Evolutionary conservation across 2,797 vertebrate genomes (phyloP), one percentile per base, ranked within the genome.

Genomic region (Pipistrellus kuhlii): DNA sequence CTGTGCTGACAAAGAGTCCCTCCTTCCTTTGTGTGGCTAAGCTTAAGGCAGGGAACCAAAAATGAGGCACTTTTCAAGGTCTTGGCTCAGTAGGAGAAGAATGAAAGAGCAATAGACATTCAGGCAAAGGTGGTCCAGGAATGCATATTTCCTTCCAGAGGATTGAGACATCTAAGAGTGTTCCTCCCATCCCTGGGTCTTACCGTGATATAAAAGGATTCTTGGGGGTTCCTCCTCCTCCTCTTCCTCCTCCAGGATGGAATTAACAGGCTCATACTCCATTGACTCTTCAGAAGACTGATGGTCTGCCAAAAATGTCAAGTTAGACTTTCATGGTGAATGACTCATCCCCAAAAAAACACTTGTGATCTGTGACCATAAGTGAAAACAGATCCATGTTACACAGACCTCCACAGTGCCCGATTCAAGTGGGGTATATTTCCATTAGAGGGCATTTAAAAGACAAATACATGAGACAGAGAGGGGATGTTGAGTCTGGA

Each of bases 151-250:
- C n/a, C 48, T 53, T 35, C 75, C 48, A 35, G n/a, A 77, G n/a
- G n/a, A 76, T 4, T 3, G 48, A 76, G 48, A 35, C n/a, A 53
- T 12, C 20, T 5, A 8, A 32, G 11, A 13, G n/a, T 13, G 10
- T 32, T 13, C 32, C 48, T 32, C 18, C 32, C 21, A 35, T 18
- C 46, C 77, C 44, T 30, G 53, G 6, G n/a, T 48, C 93, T 76
- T 25, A 98, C 98, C 98, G 25, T 84, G 98, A 59, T 98, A 95
- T 21, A 98, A 97, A 7, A 99, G 98, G 96, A 99, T 98, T n/a
- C 98, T 98, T 0, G 99, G 99, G 0, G 99, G 98, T 35, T 99
- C 99, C 25, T 99, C 98, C 0, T 99, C 98, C 2, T 99, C 98
- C 7, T 98, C 97, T 0, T 98, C 98, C 1, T 98, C 99, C 0